A percentile compares a stretch with the other conserved stretches of the same genome.
Conservation (phyloP, 2,888 invertebrate species). For the Epirrhoe alternata region DNA sequence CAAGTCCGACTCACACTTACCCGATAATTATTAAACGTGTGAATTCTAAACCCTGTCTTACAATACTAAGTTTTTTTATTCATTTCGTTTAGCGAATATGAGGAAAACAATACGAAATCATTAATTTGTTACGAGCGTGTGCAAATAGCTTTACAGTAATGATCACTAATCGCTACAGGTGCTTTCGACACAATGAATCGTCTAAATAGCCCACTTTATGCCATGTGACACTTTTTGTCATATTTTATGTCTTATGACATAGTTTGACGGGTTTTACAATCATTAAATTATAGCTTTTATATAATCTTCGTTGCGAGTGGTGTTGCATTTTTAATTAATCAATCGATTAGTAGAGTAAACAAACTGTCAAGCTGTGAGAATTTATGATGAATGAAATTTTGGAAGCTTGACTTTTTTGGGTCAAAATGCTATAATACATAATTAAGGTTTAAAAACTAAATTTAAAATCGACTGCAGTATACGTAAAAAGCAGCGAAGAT, state of each 20-base stretch:
- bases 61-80: neutral
- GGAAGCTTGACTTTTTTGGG: neutral
- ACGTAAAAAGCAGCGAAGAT: too few species aligned
- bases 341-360: slow-evolving; percentile 3
- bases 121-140: slow-evolving; percentile 13
- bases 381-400: neutral
- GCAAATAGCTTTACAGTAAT: slow-evolving; percentile 46
- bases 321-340: slow-evolving; percentile 6
- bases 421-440: neutral
- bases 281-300: slow-evolving; percentile 6
- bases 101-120: neutral
- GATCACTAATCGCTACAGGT: slow-evolving; percentile 50
- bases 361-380: neutral
- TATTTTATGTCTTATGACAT: slow-evolving; percentile 29
- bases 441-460: too few species aligned
- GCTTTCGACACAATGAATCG: slow-evolving; percentile 56
- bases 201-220: slow-evolving; percentile 40
- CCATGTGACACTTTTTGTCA: slow-evolving; percentile 32
- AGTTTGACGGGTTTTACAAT: slow-evolving; percentile 22
- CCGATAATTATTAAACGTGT: neutral
- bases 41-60: neutral
- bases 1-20: too few species aligned
- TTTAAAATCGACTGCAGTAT: too few species aligned
- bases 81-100: too few species aligned
- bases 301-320: slow-evolving; percentile 16